Base-by-base conservation (phyloP, 2,888 invertebrate genomes). In the Drosophila paranaensis region DNA sequence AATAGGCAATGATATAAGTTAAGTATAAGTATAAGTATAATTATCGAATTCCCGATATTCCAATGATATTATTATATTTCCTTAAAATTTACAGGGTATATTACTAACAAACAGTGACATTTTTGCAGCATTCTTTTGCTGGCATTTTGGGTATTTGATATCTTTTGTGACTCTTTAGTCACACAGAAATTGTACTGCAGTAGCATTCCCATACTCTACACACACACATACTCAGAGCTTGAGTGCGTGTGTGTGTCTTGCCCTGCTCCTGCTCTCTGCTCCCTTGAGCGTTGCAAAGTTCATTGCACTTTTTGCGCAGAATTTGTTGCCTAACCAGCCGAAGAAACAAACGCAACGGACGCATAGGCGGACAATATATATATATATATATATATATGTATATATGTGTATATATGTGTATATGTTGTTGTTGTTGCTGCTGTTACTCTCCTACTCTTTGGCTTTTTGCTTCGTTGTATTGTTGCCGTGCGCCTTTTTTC, bases 301-400 rank as follows among this genome's bases (percentile, higher is more conserved):
- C 84, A 89, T 71, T 84, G 89, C 74, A 84, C 84, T 87, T 89
- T 84, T 89, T 84, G 84, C 84, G 89, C 84, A 84, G 84, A 84
- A 84, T 84, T 84, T 84, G 84, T 84, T 84, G 84, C 84, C 89
- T 89, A 89, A 89, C 84, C 84, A 84, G 84, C 87, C 84, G 79
- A 87, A 81, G 84, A 84, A 50, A 84, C 87, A 79, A 79, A 79
- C 79, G 78, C 78, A 78, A 62, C 61, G 81, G 74, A 83, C 82
- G 74, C 77, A 76, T 57, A 73, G 75, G 74, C 86, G 78, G 84
- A 87, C 84, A 84, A 73, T 72, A 69, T 62, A 65, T 68, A 51
- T 56, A 60, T 45, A 60, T 37, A 57, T 51, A 51, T 66, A 58
- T 51, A 60, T 65, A 48, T 66, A 16, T 16, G 2, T n/a, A n/a